These are phyloP conservation scores for Pseudomyrmex concolor DNA, from an alignment of 1,140 invertebrate genomes.

Conservation along the genomic window DNA sequence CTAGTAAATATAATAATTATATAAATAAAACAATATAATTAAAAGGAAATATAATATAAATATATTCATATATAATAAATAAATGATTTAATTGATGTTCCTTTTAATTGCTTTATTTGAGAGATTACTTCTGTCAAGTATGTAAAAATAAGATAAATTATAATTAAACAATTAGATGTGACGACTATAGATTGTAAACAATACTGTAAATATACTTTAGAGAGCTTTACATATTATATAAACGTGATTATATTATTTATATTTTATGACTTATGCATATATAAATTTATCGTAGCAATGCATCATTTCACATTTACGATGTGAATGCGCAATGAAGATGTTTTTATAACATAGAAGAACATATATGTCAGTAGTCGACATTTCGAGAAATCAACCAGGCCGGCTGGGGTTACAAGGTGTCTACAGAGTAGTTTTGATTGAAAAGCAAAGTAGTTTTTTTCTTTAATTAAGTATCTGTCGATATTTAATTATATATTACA, in stretches of 20 bases:
- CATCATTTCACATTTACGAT: conserved; percentile 26
- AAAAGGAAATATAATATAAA: conserved; percentile 10
- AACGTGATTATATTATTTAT: conserved; percentile 27
- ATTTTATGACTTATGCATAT: not conserved
- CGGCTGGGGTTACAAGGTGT: not conserved
- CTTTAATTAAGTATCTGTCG: too few species aligned
- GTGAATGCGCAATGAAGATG: conserved; percentile 32
- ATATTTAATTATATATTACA: too few species aligned
- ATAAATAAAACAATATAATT: not conserved
- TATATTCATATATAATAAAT: too few species aligned
- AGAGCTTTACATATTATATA: conserved; percentile 4
- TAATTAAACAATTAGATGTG: too few species aligned
- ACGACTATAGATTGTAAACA: too few species aligned
- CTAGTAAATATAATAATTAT: not conserved
- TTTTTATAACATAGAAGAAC: conserved; percentile 33
- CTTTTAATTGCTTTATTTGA: too few species aligned
- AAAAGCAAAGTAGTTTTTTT: too few species aligned
- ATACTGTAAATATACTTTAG: too few species aligned
- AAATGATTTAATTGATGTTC: too few species aligned
- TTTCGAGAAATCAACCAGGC: conserved; percentile 34
- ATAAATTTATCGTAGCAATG: not conserved
- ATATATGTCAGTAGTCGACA: conserved; percentile 42
- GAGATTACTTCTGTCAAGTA: too few species aligned
- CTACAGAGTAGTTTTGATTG: too few species aligned
- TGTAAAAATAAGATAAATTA: too few species aligned